phyloP scores from a whole-genome alignment of 2,888 invertebrate species.

The Elgonia sp. region DNA sequence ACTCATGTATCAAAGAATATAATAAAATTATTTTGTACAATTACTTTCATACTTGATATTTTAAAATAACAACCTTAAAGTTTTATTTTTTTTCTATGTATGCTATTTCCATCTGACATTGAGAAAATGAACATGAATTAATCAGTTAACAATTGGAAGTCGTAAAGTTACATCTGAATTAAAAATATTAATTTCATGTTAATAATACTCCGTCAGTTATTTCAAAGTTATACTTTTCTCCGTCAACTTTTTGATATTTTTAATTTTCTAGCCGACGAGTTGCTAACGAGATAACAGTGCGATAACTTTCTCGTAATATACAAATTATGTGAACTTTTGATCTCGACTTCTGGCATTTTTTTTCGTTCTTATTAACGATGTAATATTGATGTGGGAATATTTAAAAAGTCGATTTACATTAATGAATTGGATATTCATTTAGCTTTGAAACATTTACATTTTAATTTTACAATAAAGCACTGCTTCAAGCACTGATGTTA shows the following conservation, averaged over 20 bases:
- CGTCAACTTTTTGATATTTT: slow-evolving; percentile 45
- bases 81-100: too few species aligned
- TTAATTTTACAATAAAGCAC: slow-evolving; percentile 4
- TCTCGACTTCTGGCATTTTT: slow-evolving; percentile 13
- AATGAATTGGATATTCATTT: slow-evolving; percentile 60
- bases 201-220: too few species aligned
- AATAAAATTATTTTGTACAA: too few species aligned
- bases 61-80: too few species aligned
- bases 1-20: too few species aligned
- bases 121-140: too few species aligned
- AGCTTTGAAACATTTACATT: slow-evolving; percentile 19
- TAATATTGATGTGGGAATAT: slow-evolving; percentile 32
- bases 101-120: too few species aligned
- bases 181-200: too few species aligned
- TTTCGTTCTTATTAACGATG: slow-evolving; percentile 9
- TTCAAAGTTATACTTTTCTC: slow-evolving; percentile 44
- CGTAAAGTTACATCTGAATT: too few species aligned
- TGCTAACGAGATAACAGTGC: slow-evolving; percentile 24
- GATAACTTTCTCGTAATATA: slow-evolving; percentile 41
- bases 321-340: slow-evolving; percentile 46
- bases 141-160: too few species aligned
- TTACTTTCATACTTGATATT: too few species aligned
- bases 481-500: too few species aligned
- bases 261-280: slow-evolving; percentile 30
- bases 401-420: slow-evolving; percentile 28